These are phyloP conservation scores for Sphenodon punctatus DNA, from an alignment of 2,797 vertebrate species.

Conservation along the genomic window DNA sequence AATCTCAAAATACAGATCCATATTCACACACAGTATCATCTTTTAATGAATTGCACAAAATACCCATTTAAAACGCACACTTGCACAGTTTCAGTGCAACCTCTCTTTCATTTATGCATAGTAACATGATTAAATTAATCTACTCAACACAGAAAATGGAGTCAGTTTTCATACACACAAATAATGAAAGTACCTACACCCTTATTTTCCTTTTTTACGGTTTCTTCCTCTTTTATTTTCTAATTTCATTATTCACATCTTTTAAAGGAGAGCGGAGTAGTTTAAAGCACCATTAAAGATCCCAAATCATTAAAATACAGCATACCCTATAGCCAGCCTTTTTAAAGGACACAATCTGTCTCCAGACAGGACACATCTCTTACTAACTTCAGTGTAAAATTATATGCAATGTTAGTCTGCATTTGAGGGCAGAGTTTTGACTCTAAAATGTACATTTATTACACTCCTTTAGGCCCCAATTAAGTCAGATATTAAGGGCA, in stretches of 20 bases:
- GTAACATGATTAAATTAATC: slow-evolving; percentile 73
- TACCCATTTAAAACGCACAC: slow-evolving; percentile 68
- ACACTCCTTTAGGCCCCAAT: not conserved
- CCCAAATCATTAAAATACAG: slow-evolving; percentile 58
- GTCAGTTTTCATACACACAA: slow-evolving; percentile 65
- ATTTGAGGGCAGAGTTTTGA: slow-evolving; percentile 15
- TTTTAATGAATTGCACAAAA: slow-evolving; percentile 75
- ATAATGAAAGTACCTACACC: slow-evolving; percentile 53
- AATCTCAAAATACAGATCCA: slow-evolving; percentile 67
- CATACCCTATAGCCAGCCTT: slow-evolving; percentile 35
- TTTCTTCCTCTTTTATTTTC: slow-evolving; percentile 64
- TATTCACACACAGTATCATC: slow-evolving; percentile 65
- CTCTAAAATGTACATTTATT: not conserved
- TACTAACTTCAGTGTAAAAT: slow-evolving; percentile 19
- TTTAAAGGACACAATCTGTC: slow-evolving; percentile 34
- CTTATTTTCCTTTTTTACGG: slow-evolving; percentile 15
- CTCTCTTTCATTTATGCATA: slow-evolving; percentile 77
- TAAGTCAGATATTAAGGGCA: not conserved
- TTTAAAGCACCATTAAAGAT: slow-evolving; percentile 54
- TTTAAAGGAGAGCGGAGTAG: slow-evolving; percentile 50
- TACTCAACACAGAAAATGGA: slow-evolving; percentile 61
- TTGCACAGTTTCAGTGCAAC: slow-evolving; percentile 66
- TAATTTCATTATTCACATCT: slow-evolving; percentile 54
- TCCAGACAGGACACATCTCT: slow-evolving; percentile 22
- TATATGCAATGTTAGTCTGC: slow-evolving; percentile 42